phyloP scores from a whole-genome alignment of 2,797 vertebrate species.

The Lepilemur septentrionalis region DNA sequence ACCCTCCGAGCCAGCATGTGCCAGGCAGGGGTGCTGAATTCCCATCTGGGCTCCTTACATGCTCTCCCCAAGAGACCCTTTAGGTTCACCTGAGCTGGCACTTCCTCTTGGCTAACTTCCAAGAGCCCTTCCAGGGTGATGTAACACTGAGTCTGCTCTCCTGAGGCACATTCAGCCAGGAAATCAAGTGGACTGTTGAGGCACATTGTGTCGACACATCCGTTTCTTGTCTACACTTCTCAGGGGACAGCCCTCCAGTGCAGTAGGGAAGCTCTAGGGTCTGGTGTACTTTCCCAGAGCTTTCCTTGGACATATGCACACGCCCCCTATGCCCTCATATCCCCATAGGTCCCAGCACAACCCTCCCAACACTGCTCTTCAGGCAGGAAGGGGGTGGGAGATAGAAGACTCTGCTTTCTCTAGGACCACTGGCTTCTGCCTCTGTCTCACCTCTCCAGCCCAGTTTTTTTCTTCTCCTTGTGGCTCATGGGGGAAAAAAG shows the following conservation, averaged over 20 bases:
- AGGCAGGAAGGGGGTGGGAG: background rate
- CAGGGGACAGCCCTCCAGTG: background rate
- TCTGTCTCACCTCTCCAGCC: background rate
- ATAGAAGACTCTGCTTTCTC: background rate
- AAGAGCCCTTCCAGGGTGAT: background rate
- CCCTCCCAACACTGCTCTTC: background rate
- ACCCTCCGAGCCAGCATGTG: background rate
- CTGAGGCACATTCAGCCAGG: background rate
- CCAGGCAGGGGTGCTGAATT: background rate
- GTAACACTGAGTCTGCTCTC: background rate
- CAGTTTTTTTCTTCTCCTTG: background rate
- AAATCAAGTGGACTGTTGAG: background rate
- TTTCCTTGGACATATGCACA: background rate
- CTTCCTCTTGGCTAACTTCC: background rate
- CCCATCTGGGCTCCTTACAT: background rate
- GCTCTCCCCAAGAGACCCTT: background rate
- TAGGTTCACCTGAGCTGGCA: background rate
- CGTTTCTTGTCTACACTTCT: background rate
- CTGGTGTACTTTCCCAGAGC: background rate
- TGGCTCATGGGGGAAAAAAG: background rate
- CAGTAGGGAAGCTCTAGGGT: background rate
- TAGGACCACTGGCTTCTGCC: background rate
- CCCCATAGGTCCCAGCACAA: no score
- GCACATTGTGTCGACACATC: background rate
- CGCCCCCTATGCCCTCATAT: background rate